phyloP scores from a whole-genome alignment of 1,140 invertebrate genomes.

The Colletes latitarsis region DNA sequence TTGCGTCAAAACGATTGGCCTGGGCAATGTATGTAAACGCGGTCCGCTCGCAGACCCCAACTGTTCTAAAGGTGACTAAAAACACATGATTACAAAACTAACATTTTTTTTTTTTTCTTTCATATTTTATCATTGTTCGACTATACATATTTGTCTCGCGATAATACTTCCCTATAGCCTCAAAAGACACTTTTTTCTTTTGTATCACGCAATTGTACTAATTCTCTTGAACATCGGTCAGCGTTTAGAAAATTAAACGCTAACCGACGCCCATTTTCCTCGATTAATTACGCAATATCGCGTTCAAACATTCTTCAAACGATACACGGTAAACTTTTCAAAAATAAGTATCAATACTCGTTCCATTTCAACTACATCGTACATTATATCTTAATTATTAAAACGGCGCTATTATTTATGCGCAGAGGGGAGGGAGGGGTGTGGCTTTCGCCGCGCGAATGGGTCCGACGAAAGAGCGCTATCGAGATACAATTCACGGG shows the following conservation, averaged over 20 bases:
- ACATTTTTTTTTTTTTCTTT: conserved; percentile 38
- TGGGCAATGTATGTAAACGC: not conserved
- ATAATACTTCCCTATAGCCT: conserved; percentile 47
- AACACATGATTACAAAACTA: conserved; percentile 62
- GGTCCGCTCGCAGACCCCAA: not conserved
- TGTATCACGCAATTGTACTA: conserved; percentile 19
- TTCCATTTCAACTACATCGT: conserved; percentile 47
- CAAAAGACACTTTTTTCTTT: conserved; percentile 35
- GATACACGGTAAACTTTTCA: conserved; percentile 46
- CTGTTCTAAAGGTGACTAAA: conserved; percentile 40
- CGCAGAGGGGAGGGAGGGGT: not conserved
- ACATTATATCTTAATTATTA: conserved; percentile 45
- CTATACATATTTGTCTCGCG: conserved; percentile 51
- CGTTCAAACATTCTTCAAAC: conserved; percentile 18
- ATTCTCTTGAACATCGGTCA: not conserved
- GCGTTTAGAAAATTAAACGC: conserved; percentile 33
- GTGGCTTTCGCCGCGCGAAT: not conserved
- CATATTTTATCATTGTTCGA: conserved; percentile 30
- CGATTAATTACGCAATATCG: not conserved
- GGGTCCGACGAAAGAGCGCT: conserved; percentile 36
- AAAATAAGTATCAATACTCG: conserved; percentile 56
- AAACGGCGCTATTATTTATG: conserved; percentile 42
- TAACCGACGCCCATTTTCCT: not conserved
- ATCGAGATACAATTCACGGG: conserved; percentile 35
- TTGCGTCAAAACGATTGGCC: conserved; percentile 15